These are phyloP conservation scores for Acronicta leporina DNA, from an alignment of 2,888 invertebrate genomes.

Conservation along the genomic window DNA sequence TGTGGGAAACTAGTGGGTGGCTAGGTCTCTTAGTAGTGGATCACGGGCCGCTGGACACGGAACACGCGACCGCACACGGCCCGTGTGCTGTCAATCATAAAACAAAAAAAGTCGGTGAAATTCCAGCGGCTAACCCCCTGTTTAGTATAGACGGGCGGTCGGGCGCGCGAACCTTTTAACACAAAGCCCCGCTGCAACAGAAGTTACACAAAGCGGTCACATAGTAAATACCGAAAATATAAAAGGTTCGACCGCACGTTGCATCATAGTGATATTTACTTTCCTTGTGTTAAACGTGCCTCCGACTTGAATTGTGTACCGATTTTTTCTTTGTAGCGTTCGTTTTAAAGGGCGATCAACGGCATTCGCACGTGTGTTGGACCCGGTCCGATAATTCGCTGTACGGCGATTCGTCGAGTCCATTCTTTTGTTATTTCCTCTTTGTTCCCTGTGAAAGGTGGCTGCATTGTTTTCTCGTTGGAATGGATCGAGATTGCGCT, in stretches of 20 bases:
- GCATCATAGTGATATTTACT: slow-evolving; percentile 57
- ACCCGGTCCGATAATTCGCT: slow-evolving; percentile 75
- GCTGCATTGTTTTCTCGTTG: slow-evolving; percentile 84
- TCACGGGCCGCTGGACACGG: slow-evolving; percentile 82
- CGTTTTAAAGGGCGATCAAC: slow-evolving; percentile 74
- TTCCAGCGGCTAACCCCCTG: slow-evolving; percentile 79
- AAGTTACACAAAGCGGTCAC: slow-evolving; percentile 71
- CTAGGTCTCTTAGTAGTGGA: slow-evolving; percentile 81
- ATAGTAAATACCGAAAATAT: slow-evolving; percentile 66
- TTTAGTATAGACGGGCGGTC: slow-evolving; percentile 71
- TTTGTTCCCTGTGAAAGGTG: slow-evolving; percentile 83
- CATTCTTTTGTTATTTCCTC: slow-evolving; percentile 85
- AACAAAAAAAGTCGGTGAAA: slow-evolving; percentile 81
- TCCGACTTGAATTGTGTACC: slow-evolving; percentile 46
- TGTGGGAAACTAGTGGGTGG: slow-evolving; percentile 70
- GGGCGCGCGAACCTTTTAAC: slow-evolving; percentile 70
- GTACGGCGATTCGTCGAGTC: slow-evolving; percentile 80
- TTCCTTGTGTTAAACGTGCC: slow-evolving; percentile 53
- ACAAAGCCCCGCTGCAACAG: slow-evolving; percentile 67
- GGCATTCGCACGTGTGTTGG: slow-evolving; percentile 73
- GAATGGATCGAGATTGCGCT: slow-evolving; percentile 83
- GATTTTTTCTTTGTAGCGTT: slow-evolving; percentile 69
- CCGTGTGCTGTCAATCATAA: slow-evolving; percentile 88
- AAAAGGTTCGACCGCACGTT: slow-evolving; percentile 53
- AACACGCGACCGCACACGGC: slow-evolving; percentile 85